Conservation (phyloP, 1,140 invertebrate species). For the Calliopsis andreniformis region DNA sequence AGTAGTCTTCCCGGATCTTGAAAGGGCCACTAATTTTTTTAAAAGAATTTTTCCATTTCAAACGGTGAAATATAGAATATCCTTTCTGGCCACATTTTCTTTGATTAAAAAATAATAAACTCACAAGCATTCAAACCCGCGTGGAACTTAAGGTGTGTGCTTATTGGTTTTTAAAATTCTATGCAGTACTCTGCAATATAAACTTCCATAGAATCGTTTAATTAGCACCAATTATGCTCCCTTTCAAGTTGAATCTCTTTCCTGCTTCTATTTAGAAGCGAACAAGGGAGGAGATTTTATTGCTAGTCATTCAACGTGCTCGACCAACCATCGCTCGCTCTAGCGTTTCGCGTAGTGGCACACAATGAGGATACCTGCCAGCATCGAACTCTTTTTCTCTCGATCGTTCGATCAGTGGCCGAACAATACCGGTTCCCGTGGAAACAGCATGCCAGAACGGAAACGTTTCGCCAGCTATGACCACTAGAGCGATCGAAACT, state of each 20-base stretch:
- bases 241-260: background rate
- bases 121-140: no score
- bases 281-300: background rate
- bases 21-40: no score
- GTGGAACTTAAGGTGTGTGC: background rate
- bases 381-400: constrained; percentile 16
- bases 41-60: no score
- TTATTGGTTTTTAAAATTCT: no score
- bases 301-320: constrained; percentile 28
- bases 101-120: no score
- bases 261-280: background rate
- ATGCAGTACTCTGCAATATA: background rate
- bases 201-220: background rate
- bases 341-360: background rate
- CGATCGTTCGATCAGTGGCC: constrained; percentile 12
- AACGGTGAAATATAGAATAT: no score
- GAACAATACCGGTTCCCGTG: constrained; percentile 31
- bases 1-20: no score
- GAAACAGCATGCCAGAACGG: constrained; percentile 15
- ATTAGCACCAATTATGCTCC: background rate
- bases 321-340: constrained; percentile 25
- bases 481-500: no score
- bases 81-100: no score
- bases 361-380: constrained; percentile 18
- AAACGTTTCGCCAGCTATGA: constrained; percentile 19